A percentile compares a stretch with the other conserved stretches of the same genome.
Evolutionary conservation across 2,888 invertebrate genomes (phyloP).

Genomic region (Limenitis arthemis): DNA sequence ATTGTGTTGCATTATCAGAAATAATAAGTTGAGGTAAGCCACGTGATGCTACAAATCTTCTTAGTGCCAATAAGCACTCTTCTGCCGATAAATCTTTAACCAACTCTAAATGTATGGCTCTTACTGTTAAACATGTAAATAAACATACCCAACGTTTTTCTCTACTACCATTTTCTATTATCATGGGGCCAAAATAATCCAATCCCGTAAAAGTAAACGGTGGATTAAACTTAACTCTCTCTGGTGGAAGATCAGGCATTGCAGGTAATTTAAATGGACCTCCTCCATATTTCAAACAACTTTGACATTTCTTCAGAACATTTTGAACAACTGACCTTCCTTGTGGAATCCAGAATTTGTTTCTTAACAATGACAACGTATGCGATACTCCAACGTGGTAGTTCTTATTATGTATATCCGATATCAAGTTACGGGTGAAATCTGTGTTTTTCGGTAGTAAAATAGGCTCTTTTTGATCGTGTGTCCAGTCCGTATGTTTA

Average conservation of each 20-base stretch:
- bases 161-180: slow-evolving; percentile 2
- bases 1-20: slow-evolving; percentile 25
- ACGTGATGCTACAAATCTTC: slow-evolving; percentile 18
- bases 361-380: background rate
- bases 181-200: slow-evolving; percentile 23
- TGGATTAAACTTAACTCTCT: slow-evolving; percentile 21
- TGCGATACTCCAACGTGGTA: slow-evolving; percentile 3
- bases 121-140: slow-evolving; percentile 24
- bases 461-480: background rate
- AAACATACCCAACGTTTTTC: slow-evolving; percentile 23
- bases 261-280: slow-evolving; percentile 27
- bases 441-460: background rate
- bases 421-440: background rate
- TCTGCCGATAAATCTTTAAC: slow-evolving; percentile 25
- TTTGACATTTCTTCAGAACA: slow-evolving; percentile 14
- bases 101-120: slow-evolving; percentile 27
- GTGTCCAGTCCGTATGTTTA: slow-evolving; percentile 1
- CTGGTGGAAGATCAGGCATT: slow-evolving; percentile 26
- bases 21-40: slow-evolving; percentile 14
- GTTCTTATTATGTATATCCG: background rate
- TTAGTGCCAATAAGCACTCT: slow-evolving; percentile 23
- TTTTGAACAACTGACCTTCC: background rate
- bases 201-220: slow-evolving; percentile 23
- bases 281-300: slow-evolving; percentile 26
- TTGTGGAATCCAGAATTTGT: slow-evolving; percentile 1